Base-by-base conservation (phyloP, 1,140 invertebrate species). In the Matsumurasca onukii region DNA sequence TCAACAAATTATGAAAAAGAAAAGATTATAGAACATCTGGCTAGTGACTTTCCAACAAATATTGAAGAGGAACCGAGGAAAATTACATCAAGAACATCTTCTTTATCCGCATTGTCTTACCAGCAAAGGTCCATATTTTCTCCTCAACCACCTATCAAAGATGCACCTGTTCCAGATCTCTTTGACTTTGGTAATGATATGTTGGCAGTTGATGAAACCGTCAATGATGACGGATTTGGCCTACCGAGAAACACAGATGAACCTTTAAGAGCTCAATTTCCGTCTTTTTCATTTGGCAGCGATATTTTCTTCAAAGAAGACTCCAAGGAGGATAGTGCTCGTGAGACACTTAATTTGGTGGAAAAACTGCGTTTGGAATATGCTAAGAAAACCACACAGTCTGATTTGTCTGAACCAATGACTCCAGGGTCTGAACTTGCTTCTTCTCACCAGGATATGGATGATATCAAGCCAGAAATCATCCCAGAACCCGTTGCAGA, bases 331-430 rank as follows among this genome's bases (percentile, higher is more conserved):
- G 87, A 89, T 68, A 88, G 83, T 74, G 89, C 89, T 0, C 80
- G 88, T 49, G 91, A 91, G 80, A 92, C 91, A 0, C 77, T 90
- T 29, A 88, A 91, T 80, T 78, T 93, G 20, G 90, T 93, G 9
- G 89, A 92, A 71, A 90, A 92, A 77, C 78, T 93, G 17, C 79
- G 90, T 64, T 84, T 91, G 82, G 86, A 84, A 65, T 77, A 88
- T 70, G 85, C 85, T 15, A 86, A 86, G 71, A 89, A 88, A 76
- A 85, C 85, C 12, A 79, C 79, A 76, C 79, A 81, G 67, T 77
- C 78, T 30, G 80, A 82, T 63, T 70, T 59, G 9, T 39, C 31
- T 31, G 61, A 63, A 24, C 55, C 55, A 27, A 59, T 59, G 55
- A 59, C 55, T 24, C 55, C 55, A 27, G 55, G 55, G 12, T 59